A percentile compares a stretch with the other conserved stretches of the same genome.
phyloP scores from a whole-genome alignment of 2,113 vertebrate genomes.

The Calyptomena viridis region DNA sequence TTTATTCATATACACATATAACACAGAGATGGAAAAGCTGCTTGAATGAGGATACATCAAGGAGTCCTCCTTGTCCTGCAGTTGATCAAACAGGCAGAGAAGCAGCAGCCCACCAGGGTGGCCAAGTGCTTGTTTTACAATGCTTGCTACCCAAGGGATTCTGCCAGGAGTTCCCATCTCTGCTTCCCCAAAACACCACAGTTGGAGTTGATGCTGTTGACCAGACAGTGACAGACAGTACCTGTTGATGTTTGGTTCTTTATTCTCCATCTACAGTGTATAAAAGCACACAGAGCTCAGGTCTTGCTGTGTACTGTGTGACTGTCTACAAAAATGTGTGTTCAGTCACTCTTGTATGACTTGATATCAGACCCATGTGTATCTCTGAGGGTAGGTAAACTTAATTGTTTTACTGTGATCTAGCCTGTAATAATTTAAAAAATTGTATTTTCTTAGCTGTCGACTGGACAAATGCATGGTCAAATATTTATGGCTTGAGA shows the following conservation, averaged over 20 bases:
- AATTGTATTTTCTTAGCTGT: background rate
- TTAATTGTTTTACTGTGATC: background rate
- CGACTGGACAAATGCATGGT: background rate
- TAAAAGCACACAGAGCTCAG: background rate
- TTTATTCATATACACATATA: background rate
- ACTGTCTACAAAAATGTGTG: background rate
- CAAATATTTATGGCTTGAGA: background rate
- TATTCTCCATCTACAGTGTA: background rate
- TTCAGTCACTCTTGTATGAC: background rate
- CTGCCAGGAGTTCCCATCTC: background rate
- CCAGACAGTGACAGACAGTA: background rate
- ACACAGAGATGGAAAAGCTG: background rate
- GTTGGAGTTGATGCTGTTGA: rapidly evolving
- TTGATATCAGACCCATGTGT: background rate
- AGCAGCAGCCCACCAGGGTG: background rate
- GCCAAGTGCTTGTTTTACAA: background rate
- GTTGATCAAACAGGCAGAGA: background rate
- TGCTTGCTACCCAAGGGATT: background rate
- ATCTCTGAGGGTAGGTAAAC: background rate
- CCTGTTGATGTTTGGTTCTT: background rate
- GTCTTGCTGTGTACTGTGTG: background rate
- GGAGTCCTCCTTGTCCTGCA: background rate
- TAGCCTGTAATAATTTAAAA: background rate
- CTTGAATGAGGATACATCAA: background rate
- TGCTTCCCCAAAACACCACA: background rate